These are phyloP conservation scores for Haliclona indistincta DNA, from an alignment of 37 sponge, comb jelly and placozoan genomes.

Conservation along the genomic window DNA sequence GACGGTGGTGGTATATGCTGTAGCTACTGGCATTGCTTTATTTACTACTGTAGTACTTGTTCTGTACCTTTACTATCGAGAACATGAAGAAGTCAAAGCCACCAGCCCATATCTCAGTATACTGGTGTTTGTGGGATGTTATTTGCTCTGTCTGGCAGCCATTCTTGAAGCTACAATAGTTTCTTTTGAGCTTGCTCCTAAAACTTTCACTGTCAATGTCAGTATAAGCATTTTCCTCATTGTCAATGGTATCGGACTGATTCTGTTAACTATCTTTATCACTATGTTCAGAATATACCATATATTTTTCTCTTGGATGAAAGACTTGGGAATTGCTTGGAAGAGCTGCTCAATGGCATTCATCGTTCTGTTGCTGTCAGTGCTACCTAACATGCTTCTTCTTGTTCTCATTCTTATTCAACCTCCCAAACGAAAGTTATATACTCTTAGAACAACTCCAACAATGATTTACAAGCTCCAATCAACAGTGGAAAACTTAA, in stretches of 20 bases:
- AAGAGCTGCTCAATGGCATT: background rate
- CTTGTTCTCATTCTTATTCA: too few species aligned
- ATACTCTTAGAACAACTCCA: too few species aligned
- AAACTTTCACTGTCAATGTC: too few species aligned
- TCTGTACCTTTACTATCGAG: slow-evolving; percentile 24
- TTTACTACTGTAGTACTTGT: too few species aligned
- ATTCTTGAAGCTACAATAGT: background rate
- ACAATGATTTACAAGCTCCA: too few species aligned
- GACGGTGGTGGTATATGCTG: too few species aligned
- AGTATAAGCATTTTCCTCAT: background rate
- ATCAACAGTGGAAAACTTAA: too few species aligned
- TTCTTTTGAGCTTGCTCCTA: background rate
- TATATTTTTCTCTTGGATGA: too few species aligned
- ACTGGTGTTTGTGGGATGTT: slow-evolving; percentile 36
- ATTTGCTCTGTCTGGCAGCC: background rate
- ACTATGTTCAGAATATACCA: slow-evolving; percentile 2
- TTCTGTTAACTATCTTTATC: slow-evolving; percentile 5
- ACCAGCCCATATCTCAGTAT: slow-evolving; percentile 13
- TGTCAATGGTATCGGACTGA: slow-evolving; percentile 4
- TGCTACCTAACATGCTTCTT: background rate
- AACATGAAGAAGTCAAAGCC: slow-evolving; percentile 36
- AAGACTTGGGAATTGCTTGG: background rate
- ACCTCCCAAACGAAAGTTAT: too few species aligned
- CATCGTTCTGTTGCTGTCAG: background rate
- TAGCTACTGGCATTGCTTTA: too few species aligned